Evolutionary conservation across 2,888 invertebrate genomes (phyloP).

Genomic region (Byasa hedistus): DNA sequence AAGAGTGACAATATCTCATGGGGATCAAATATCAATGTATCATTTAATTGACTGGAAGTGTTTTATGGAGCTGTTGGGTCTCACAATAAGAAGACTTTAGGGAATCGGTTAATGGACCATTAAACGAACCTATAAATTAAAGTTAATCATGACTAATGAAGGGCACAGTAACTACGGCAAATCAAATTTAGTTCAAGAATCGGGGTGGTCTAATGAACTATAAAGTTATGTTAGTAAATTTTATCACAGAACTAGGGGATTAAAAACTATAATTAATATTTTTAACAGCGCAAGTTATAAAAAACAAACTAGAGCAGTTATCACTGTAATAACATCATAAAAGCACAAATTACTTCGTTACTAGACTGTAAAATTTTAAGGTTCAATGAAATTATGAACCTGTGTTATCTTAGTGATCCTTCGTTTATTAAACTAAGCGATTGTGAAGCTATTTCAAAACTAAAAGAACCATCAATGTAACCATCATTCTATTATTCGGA

Average conservation of each 20-base stretch:
- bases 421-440: neutral
- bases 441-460: neutral
- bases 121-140: constrained; percentile 74
- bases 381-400: neutral
- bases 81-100: constrained; percentile 65
- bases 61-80: constrained; percentile 62
- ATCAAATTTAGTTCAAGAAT: constrained; percentile 40
- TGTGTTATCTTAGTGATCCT: neutral
- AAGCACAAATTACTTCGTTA: neutral
- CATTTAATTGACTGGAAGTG: constrained; percentile 67
- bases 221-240: constrained; percentile 31
- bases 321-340: neutral
- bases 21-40: constrained; percentile 56
- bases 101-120: constrained; percentile 70
- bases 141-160: constrained; percentile 76
- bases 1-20: constrained; percentile 42
- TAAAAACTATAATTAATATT: neutral
- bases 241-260: neutral
- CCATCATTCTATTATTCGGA: constrained; percentile 16
- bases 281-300: neutral
- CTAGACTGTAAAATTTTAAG: neutral
- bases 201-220: constrained; percentile 68
- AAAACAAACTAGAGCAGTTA: neutral
- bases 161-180: constrained; percentile 39
- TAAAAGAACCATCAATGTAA: constrained; percentile 8